Base-by-base conservation (phyloP, 2,113 vertebrate species). In the Nematolebias whitei region DNA sequence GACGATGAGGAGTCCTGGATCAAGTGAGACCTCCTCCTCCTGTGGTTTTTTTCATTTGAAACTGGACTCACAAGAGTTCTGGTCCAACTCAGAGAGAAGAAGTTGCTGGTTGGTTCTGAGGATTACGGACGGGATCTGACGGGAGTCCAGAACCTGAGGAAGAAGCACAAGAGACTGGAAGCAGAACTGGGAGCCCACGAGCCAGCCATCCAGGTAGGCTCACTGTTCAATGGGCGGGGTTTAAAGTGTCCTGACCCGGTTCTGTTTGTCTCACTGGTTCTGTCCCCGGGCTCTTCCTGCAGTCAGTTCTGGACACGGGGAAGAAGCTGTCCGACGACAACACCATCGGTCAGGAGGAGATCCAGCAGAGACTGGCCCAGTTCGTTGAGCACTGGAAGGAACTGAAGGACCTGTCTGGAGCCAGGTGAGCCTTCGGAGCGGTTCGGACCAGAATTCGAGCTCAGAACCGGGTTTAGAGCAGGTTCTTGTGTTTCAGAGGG, bases 1-100 rank as follows among this genome's bases (percentile, higher is more conserved):
- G 97, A 99, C 0, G 98, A 99, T 0, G 98, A 99, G 63, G 98
- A 99, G 78, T 98, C 97, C 40, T 98, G 97, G 97, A 98, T 99
- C 86, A 99, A 99, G 98, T 99, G 87, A 18, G 95, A 82, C 1
- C 19, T 18, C 11, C n/a, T 1, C 16, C 6, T 23, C 1, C 9
- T 9, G 12, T 13, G 5, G 14, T 2, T 38, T 4, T 19, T 10
- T 1, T 15, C 11, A 14, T 22, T 10, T 1, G 1, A 14, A 20
- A 12, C n/a, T 55, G 29, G 24, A 56, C 16, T 44, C 14, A 14
- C 38, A 52, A 7, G 8, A n/a, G 22, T 18, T 39, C 23, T 63
- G 55, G 13, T 24, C 62, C 11, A 1, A 2, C 2, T 11, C 81
- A 98, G 98, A 73, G 98, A 99, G 83, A 99, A 99, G 90, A 99